A percentile compares a stretch with the other conserved stretches of the same genome.
Evolutionary conservation across 2,113 vertebrate species (phyloP).

Genomic region (Microcebus lehilahytsara): DNA sequence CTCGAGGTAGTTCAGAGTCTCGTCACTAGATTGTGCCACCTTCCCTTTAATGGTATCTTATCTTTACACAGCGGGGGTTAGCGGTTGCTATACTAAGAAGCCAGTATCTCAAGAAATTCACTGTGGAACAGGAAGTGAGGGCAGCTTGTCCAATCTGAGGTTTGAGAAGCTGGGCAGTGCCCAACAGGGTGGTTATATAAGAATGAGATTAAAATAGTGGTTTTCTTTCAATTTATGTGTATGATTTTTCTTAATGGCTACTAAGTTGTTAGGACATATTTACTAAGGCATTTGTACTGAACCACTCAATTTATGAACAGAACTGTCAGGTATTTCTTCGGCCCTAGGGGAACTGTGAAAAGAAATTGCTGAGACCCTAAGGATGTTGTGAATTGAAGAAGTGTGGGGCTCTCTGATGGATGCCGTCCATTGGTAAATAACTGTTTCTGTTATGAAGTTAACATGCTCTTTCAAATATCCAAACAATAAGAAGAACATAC

Average conservation of each 20-base stretch:
- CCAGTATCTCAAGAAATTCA: not conserved
- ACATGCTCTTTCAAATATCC: not conserved
- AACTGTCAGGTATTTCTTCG: not conserved
- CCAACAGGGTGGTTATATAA: not conserved
- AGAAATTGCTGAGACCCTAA: not conserved
- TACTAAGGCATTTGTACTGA: not conserved
- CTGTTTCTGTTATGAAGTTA: not conserved
- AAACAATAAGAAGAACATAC: not conserved
- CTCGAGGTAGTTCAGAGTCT: not conserved
- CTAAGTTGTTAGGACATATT: not conserved
- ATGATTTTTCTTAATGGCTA: not conserved
- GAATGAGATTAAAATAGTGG: not conserved
- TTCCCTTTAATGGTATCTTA: not conserved
- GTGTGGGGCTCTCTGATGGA: not conserved
- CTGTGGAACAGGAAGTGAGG: not conserved
- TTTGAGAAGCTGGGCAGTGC: not conserved
- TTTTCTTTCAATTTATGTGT: not conserved
- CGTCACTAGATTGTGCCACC: accelerated
- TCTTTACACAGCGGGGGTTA: not conserved
- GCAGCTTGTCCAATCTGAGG: not conserved
- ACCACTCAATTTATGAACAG: not conserved
- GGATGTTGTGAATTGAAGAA: not conserved
- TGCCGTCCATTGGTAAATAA: not conserved
- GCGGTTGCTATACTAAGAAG: accelerated
- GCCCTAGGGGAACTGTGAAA: not conserved